A percentile compares a stretch with the other conserved stretches of the same genome.
Conservation (phyloP, 1,140 invertebrate species). For the Thaumetopoea pityocampa region DNA sequence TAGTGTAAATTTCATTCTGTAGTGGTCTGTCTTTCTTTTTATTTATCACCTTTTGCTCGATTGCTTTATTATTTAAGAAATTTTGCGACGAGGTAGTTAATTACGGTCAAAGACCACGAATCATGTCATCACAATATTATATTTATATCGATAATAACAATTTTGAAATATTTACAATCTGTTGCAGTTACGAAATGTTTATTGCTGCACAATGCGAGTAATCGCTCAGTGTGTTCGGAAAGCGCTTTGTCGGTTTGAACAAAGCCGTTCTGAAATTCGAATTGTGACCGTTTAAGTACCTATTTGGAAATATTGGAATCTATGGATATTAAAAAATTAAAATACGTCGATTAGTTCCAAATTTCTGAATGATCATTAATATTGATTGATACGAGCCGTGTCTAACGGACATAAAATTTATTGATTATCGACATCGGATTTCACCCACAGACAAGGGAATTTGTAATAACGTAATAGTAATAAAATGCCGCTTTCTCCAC, state of each 20-base stretch:
- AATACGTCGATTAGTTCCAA: constrained; percentile 64
- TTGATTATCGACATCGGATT: constrained; percentile 45
- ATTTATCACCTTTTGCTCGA: no score
- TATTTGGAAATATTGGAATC: constrained; percentile 32
- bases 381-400: constrained; percentile 65
- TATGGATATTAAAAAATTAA: constrained; percentile 62
- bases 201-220: constrained; percentile 13
- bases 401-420: constrained; percentile 57
- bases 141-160: no score
- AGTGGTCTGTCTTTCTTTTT: no score
- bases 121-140: no score
- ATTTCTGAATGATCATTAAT: constrained; percentile 62
- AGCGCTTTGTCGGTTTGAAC: constrained; percentile 18
- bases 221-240: constrained; percentile 20
- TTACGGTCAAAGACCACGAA: no score
- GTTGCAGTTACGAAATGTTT: constrained; percentile 9
- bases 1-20: no score
- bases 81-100: no score
- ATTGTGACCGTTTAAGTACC: constrained; percentile 23
- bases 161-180: no score
- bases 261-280: constrained; percentile 19
- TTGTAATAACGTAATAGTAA: constrained; percentile 39
- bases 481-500: constrained; percentile 51
- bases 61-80: constrained; percentile 9
- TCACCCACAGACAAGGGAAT: constrained; percentile 43